Evolutionary conservation across 2,113 vertebrate genomes (phyloP).

Genomic region (Peromyscus leucopus): DNA sequence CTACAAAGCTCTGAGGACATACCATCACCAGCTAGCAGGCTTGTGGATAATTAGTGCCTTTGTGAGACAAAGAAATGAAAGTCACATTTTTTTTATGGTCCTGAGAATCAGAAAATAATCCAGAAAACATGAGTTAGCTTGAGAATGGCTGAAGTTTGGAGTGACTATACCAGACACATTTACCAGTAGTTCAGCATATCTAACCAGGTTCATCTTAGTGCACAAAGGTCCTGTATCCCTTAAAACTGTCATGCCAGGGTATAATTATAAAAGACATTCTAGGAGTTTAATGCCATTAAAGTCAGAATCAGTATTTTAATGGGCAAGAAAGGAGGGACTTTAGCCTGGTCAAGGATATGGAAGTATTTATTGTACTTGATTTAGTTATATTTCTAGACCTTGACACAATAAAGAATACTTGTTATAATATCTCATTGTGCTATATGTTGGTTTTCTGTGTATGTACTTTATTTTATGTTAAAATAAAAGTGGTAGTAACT

Average conservation of each 20-base stretch:
- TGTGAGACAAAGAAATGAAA: neutral
- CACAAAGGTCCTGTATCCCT: neutral
- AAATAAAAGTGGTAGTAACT: neutral
- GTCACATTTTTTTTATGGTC: neutral
- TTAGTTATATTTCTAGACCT: neutral
- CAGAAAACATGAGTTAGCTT: neutral
- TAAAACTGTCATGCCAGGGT: neutral
- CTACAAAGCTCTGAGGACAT: neutral
- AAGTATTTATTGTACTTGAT: neutral
- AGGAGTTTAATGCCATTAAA: neutral
- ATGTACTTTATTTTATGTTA: neutral
- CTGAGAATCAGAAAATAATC: neutral
- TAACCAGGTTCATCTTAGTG: neutral
- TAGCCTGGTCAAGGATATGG: neutral
- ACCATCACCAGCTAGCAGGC: neutral
- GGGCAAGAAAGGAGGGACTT: accelerated
- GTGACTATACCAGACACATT: neutral
- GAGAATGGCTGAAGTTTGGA: neutral
- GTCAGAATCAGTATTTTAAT: neutral
- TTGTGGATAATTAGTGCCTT: neutral
- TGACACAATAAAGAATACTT: neutral
- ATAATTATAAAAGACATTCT: neutral
- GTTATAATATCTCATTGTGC: neutral
- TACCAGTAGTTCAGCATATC: neutral
- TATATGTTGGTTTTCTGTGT: neutral